Evolutionary conservation across 1,140 invertebrate genomes (phyloP).

Genomic region (Eupeodes corollae): DNA sequence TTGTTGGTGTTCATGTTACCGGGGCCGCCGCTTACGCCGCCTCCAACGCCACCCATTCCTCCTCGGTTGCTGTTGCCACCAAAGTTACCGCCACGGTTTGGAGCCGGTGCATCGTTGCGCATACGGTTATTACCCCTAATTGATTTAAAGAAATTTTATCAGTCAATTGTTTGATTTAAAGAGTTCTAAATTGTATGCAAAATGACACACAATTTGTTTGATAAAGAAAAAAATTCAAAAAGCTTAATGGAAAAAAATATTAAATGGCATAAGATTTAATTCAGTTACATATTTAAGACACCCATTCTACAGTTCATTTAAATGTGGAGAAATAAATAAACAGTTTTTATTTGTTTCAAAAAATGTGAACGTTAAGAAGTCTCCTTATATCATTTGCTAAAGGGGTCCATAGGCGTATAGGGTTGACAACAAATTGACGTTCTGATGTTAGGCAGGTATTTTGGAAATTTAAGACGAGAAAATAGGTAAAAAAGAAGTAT

Average conservation of each 20-base stretch:
- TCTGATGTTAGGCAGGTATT: too few species aligned
- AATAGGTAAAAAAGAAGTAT: too few species aligned
- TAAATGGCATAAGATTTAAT: background rate
- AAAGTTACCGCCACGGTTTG: conserved; percentile 19
- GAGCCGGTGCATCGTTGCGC: background rate
- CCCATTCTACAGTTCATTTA: too few species aligned
- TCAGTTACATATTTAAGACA: conserved; percentile 9
- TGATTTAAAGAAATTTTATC: background rate
- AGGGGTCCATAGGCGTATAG: too few species aligned
- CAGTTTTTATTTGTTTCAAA: too few species aligned
- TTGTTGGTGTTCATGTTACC: conserved; percentile 39
- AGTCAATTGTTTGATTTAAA: background rate
- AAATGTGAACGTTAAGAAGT: too few species aligned
- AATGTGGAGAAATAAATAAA: too few species aligned
- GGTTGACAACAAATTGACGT: too few species aligned
- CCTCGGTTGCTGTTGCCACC: conserved; percentile 33
- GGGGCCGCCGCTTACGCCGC: conserved; percentile 9
- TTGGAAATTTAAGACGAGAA: too few species aligned
- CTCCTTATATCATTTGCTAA: too few species aligned
- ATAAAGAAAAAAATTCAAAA: background rate
- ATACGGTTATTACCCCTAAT: background rate
- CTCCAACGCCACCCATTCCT: conserved; percentile 20
- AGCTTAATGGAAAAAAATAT: background rate
- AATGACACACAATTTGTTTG: background rate
- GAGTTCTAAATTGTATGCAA: background rate